Evolutionary conservation across 2,113 vertebrate species (phyloP).

Genomic region (Euleptes europaea): DNA sequence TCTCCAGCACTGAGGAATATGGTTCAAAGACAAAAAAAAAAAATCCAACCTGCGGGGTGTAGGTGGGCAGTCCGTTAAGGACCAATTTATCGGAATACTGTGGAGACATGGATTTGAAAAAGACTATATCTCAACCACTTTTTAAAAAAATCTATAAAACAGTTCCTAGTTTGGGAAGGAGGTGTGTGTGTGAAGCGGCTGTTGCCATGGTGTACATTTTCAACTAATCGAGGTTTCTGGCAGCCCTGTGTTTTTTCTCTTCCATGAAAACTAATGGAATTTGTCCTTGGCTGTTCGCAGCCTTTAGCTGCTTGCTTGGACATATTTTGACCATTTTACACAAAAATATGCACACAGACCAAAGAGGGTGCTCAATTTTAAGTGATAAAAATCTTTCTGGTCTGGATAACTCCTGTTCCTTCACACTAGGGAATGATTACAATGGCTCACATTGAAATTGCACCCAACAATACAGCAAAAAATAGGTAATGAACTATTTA

Average conservation of each 20-base stretch:
- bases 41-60: no score
- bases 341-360: not conserved
- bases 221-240: slow-evolving; percentile 2
- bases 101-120: not conserved
- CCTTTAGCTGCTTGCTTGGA: slow-evolving; percentile 12
- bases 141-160: not conserved
- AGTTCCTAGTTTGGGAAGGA: not conserved
- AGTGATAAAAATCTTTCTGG: not conserved
- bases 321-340: not conserved
- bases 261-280: not conserved
- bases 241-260: not conserved
- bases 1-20: not conserved
- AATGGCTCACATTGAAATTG: not conserved
- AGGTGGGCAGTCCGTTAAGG: not conserved
- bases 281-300: not conserved
- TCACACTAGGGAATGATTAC: not conserved
- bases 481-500: no score
- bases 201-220: not conserved
- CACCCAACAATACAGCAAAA: no score
- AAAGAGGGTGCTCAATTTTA: not conserved
- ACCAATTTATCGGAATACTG: not conserved
- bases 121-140: not conserved
- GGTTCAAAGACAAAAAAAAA: not conserved
- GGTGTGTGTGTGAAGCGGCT: not conserved
- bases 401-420: not conserved